A percentile compares a stretch with the other conserved stretches of the same genome.
Evolutionary conservation across 2,888 invertebrate species (phyloP).

Genomic region (Chloroclysta siterata): DNA sequence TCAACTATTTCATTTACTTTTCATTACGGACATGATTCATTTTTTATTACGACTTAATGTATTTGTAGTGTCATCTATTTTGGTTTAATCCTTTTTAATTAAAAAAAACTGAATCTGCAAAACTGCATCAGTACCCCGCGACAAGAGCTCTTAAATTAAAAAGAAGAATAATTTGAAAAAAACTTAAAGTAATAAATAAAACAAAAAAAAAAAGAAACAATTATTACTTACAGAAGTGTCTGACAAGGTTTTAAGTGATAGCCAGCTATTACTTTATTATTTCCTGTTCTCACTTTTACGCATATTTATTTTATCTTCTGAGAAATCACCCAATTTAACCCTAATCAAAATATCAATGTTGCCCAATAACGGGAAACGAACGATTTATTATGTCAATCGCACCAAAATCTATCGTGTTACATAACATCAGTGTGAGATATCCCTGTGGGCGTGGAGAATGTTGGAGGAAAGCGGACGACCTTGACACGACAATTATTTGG

Average conservation of each 20-base stretch:
- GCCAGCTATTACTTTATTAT: background rate
- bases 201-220: too few relatives aligned
- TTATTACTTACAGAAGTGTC: too few relatives aligned
- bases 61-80: too few relatives aligned
- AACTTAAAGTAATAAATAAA: too few relatives aligned
- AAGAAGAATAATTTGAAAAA: background rate
- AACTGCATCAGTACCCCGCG: too few relatives aligned
- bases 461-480: constrained; percentile 82
- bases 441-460: constrained; percentile 83
- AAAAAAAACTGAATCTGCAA: too few relatives aligned
- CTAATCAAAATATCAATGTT: constrained; percentile 38
- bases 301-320: background rate
- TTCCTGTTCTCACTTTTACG: background rate
- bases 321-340: constrained; percentile 18
- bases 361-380: constrained; percentile 49
- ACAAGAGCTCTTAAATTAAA: background rate
- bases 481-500: constrained; percentile 82
- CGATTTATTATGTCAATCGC: constrained; percentile 68
- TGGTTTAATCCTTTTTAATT: too few relatives aligned
- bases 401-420: constrained; percentile 75
- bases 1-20: constrained; percentile 22
- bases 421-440: constrained; percentile 79
- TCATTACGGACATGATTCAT: constrained; percentile 19
- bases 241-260: too few relatives aligned
- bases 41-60: too few relatives aligned